Percentiles rank a stretch among this genome's conserved stretches.
These are phyloP conservation scores for Carapus acus DNA, from an alignment of 2,797 vertebrate species.

Conservation along the genomic window DNA sequence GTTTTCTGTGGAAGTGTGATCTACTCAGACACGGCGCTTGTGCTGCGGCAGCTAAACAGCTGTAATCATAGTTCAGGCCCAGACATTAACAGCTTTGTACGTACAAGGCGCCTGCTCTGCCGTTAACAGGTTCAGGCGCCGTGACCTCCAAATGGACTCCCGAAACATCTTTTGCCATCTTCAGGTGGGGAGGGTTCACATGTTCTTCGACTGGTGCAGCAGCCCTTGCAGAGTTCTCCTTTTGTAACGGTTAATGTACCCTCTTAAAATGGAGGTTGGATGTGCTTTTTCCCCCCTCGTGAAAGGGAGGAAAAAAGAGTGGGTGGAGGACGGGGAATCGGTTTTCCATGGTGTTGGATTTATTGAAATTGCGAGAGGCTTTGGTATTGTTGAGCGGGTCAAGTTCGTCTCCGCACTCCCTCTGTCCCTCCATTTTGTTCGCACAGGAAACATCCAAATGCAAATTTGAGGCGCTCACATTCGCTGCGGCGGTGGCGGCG, in stretches of 20 bases:
- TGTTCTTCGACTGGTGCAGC: too few species aligned
- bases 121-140: conserved; percentile 35
- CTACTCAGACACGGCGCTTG: conserved; percentile 44
- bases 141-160: conserved; percentile 23
- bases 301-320: conserved; percentile 21
- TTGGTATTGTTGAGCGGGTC: conserved; percentile 16
- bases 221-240: not conserved
- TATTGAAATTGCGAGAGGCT: conserved; percentile 23
- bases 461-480: conserved; percentile 44
- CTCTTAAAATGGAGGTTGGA: conserved; percentile 18
- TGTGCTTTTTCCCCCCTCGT: conserved; percentile 20
- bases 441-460: conserved; percentile 51
- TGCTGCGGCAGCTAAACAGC: conserved; percentile 49
- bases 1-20: conserved; percentile 58
- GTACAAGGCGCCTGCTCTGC: conserved; percentile 15
- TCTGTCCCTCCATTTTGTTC: conserved; percentile 42
- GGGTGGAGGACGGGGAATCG: conserved; percentile 8
- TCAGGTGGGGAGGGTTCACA: conserved; percentile 2
- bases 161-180: conserved; percentile 16
- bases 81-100: conserved; percentile 39
- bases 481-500: too few species aligned
- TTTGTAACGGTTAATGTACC: conserved; percentile 39
- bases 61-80: conserved; percentile 51
- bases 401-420: conserved; percentile 23
- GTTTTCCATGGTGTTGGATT: conserved; percentile 21